A percentile compares a stretch with the other conserved stretches of the same genome.
phyloP scores from a whole-genome alignment of 1,140 invertebrate genomes.

The Lethrus apterus region DNA sequence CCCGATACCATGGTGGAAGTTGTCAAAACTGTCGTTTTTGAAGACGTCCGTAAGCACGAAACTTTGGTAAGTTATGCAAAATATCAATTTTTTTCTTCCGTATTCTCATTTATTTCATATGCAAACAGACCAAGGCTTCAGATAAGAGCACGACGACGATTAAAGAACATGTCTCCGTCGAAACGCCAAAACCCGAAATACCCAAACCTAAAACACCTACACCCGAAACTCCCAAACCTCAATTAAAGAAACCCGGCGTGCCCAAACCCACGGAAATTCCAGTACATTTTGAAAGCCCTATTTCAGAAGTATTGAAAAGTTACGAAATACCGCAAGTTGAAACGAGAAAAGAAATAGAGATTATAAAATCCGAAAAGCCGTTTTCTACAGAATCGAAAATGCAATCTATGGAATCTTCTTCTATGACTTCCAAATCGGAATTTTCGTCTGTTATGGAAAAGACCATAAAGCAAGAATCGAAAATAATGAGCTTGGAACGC shows the following conservation, averaged over 20 bases:
- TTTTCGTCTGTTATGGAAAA: conserved; percentile 28
- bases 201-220: conserved; percentile 12
- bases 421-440: conserved; percentile 31
- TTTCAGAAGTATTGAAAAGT: conserved; percentile 13
- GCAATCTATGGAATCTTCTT: conserved; percentile 25
- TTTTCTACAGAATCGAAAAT: conserved; percentile 7
- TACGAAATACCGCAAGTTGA: conserved; percentile 19
- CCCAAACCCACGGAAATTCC: conserved; percentile 16
- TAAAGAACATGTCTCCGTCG: conserved; percentile 10
- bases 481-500: conserved; percentile 31
- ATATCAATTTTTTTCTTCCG: not conserved
- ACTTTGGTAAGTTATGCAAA: conserved; percentile 33
- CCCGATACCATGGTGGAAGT: conserved; percentile 59
- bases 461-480: conserved; percentile 29
- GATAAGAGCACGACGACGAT: conserved; percentile 31
- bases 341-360: conserved; percentile 11
- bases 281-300: not conserved
- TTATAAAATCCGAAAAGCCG: conserved; percentile 11
- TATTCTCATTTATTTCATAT: conserved; percentile 19
- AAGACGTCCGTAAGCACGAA: conserved; percentile 45
- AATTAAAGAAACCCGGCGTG: conserved; percentile 23
- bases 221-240: conserved; percentile 12
- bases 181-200: conserved; percentile 9
- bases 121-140: conserved; percentile 33
- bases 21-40: conserved; percentile 58